Base-by-base conservation (phyloP, 2,113 vertebrate species). In the Galeopterus variegatus region DNA sequence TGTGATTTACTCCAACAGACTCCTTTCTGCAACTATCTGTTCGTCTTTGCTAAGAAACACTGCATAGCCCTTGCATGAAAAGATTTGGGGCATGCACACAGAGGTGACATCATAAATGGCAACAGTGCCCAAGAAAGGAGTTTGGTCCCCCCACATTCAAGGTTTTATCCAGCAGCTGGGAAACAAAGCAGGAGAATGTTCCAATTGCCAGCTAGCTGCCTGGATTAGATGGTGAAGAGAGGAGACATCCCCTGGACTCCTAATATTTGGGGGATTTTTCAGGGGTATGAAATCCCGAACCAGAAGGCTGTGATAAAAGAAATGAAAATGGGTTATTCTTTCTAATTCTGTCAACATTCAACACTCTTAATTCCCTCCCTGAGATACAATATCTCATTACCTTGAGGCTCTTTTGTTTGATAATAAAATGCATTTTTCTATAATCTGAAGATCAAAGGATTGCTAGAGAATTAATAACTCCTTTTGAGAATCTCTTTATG, bases 121-220 rank as follows among this genome's bases (percentile, higher is more conserved):
- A 80, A 10, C 0, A 1, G 18, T 56, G 58, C n/a, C 31, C 24
- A 19, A 21, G 0, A 79, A 62, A 28, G 41, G 58, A 62, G 17
- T 65, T 33, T 8, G 4, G 28, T 67, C 36, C 6, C 28, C 28
- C 23, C 17, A 8, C 19, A 12, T 12, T 54, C 36, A 67, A 76
- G 23, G 10, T 12, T 62, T 18, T 50, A 8, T 19, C 7, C 19
- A 81, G 28, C 5, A 80, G 36, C 69, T 67, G 45, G n/a, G 8
- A 23, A 69, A 54, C 7, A 54, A 15, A 50, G 24, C 4, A 36
- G 5, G 6, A n/a, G 41, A 58, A 3, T 0, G 1, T 5, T 18
- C 48, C 6, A 33, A 14, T 17, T 17, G 15, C 15, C 33, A 52
- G 10, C 28, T 3, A 64, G 48, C 21, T 48, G 41, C 21, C 10